These are phyloP conservation scores for Malthinus flaveolus DNA, from an alignment of 2,888 invertebrate genomes.

Conservation along the genomic window DNA sequence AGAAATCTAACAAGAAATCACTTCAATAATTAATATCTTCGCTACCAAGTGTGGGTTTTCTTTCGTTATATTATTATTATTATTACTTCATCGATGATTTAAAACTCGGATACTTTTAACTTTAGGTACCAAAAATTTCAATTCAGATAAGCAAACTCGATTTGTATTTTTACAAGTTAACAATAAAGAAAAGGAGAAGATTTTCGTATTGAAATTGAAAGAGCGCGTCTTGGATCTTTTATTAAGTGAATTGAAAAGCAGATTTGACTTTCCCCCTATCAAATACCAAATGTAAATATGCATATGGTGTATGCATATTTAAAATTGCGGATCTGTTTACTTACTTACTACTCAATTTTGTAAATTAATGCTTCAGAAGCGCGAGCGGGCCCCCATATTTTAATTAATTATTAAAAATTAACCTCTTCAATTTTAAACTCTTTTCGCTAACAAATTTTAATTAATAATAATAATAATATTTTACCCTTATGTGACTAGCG, in stretches of 20 bases:
- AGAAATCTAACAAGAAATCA: too few species aligned
- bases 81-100: too few species aligned
- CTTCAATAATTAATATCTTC: too few species aligned
- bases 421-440: slow-evolving; percentile 14
- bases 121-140: not conserved
- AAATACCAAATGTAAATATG: slow-evolving; percentile 29
- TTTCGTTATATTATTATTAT: too few species aligned
- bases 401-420: slow-evolving; percentile 30
- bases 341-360: slow-evolving; percentile 36
- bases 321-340: slow-evolving; percentile 32
- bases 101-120: not conserved
- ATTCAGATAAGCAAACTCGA: too few species aligned
- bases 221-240: slow-evolving; percentile 24
- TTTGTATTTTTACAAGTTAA: not conserved
- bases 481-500: too few species aligned
- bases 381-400: slow-evolving; percentile 13
- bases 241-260: slow-evolving; percentile 24
- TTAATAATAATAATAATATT: too few species aligned
- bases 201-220: slow-evolving; percentile 1
- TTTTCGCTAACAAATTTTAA: not conserved
- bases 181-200: not conserved
- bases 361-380: slow-evolving; percentile 33
- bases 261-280: slow-evolving; percentile 25
- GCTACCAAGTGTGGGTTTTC: too few species aligned
- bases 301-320: slow-evolving; percentile 32